Percentiles rank a stretch among this genome's conserved stretches.
These are phyloP conservation scores for Rhabdophis nuchalis DNA, from an alignment of 2,797 vertebrate genomes.

Conservation along the genomic window DNA sequence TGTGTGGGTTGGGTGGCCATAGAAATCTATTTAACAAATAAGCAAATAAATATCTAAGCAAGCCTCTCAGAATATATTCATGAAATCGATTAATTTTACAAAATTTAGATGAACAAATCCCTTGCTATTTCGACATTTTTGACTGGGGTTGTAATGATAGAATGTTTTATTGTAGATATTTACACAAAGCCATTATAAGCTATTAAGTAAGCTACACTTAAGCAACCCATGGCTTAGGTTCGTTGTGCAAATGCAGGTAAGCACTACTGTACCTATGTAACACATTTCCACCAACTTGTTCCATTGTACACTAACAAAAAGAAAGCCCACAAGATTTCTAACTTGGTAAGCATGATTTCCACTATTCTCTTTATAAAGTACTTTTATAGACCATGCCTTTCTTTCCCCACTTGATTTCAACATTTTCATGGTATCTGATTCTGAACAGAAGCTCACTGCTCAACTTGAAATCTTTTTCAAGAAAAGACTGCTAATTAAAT, in stretches of 20 bases:
- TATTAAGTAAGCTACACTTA: not conserved
- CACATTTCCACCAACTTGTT: not conserved
- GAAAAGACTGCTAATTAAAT: not conserved
- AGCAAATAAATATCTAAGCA: not conserved
- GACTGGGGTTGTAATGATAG: not conserved
- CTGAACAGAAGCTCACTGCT: not conserved
- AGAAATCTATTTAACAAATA: not conserved
- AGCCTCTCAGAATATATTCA: not conserved
- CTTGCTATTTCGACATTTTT: not conserved
- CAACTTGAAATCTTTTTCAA: not conserved
- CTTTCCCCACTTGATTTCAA: not conserved
- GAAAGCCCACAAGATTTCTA: not conserved
- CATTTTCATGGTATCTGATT: not conserved
- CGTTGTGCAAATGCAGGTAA: not conserved
- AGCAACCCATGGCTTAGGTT: not conserved
- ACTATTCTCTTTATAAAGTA: not conserved
- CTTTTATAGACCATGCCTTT: not conserved
- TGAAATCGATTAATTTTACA: not conserved
- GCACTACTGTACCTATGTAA: not conserved
- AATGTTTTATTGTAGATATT: not conserved
- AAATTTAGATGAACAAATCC: not conserved
- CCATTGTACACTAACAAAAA: not conserved
- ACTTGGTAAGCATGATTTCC: not conserved
- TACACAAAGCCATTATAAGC: not conserved
- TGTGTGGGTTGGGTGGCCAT: not conserved